Evolutionary conservation across 2,888 invertebrate species (phyloP).

Genomic region (Drosophila ezoana): DNA sequence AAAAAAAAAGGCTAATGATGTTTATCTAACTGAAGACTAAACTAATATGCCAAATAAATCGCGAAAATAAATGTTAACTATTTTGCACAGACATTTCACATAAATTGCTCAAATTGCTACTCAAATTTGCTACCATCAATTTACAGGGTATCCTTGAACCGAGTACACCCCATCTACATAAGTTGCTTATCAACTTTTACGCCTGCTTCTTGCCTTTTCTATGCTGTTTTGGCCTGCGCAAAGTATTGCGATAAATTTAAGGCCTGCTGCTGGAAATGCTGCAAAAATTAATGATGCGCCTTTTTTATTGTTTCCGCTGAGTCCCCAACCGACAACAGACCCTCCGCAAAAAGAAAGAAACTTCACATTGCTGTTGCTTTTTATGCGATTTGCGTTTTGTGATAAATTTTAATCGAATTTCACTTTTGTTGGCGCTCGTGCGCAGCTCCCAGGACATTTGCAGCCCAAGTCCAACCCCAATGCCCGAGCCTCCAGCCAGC

Average conservation of each 20-base stretch:
- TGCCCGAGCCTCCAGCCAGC: neutral
- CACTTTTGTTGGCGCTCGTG: constrained; percentile 43
- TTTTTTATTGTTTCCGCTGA: constrained; percentile 53
- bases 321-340: neutral
- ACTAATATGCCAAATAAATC: no score
- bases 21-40: no score
- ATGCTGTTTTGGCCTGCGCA: constrained; percentile 32
- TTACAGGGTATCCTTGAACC: constrained; percentile 14
- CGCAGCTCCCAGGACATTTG: constrained; percentile 45
- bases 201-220: neutral
- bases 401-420: constrained; percentile 78
- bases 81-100: no score
- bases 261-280: constrained; percentile 36
- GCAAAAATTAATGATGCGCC: constrained; percentile 76
- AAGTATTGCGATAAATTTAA: constrained; percentile 63
- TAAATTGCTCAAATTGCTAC: no score
- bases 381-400: constrained; percentile 62
- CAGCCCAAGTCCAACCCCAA: constrained; percentile 5
- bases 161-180: constrained; percentile 11
- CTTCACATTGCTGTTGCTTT: constrained; percentile 38
- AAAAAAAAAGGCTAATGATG: no score
- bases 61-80: no score
- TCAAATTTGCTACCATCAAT: no score
- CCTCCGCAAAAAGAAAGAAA: constrained; percentile 15
- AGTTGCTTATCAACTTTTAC: constrained; percentile 14